Evolutionary conservation across 2,797 vertebrate species (phyloP), one percentile per base, ranked within the genome.

Genomic region (Gallinago nigripennis): DNA sequence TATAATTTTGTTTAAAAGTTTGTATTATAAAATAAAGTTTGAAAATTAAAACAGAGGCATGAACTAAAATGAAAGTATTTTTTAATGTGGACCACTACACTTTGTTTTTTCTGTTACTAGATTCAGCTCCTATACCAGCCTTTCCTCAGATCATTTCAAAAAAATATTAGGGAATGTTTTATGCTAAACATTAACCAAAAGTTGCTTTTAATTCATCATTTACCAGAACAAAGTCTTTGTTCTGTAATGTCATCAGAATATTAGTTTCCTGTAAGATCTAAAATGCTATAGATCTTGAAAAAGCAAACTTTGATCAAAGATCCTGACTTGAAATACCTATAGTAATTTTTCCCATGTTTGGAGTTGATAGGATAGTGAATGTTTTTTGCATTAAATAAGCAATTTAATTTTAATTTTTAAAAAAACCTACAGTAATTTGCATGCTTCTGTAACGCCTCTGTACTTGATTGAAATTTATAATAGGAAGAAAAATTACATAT

Each of bases 391-490:
- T 91, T 94, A 90, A 96, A 82, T 75, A 94, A 92, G 58, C 17
- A 92, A 86, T 53, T 92, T 58, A 90, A 69, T 95, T 95, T 95
- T 92, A 85, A 72, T 71, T 30, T 95, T 94, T 78, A 33, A 53
- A 94, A 97, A 97, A 87, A 71, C 27, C 8, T 50, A 46, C 1
- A 4, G 84, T 79, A 91, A 95, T 97, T 95, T 96, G 35, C 81
- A 86, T 96, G 60, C 76, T 95, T 95, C 66, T 78, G 65, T 92
- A 61, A 88, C 6, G 28, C 57, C 78, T 94, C 70, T 96, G 82
- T 94, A 78, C 60, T 97, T 93, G 77, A 95, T 81, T 96, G 86
- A 97, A 95, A 86, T 94, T 85, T 95, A 61, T 92, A 89, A 84
- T 88, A 71, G 89, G 80, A 95, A 81, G 86, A 88, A 90, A 97